phyloP scores from a whole-genome alignment of 2,888 invertebrate genomes.

The Pollenia griseotomentosa region DNA sequence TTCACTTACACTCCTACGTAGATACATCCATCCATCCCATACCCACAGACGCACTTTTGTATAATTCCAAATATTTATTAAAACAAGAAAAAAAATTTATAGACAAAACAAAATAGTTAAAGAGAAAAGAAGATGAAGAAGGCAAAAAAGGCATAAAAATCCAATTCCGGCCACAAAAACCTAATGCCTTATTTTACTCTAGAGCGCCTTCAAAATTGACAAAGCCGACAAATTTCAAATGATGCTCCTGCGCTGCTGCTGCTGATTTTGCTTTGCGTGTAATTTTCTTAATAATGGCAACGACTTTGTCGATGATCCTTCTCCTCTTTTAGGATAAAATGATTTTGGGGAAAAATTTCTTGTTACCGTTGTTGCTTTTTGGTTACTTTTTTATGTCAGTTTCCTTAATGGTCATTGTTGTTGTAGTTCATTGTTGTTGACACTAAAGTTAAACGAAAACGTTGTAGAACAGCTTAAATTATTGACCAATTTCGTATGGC shows the following conservation, averaged over 20 bases:
- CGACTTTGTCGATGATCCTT: constrained; percentile 25
- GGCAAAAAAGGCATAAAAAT: constrained; percentile 56
- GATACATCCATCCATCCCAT: background rate
- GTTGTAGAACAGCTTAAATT: constrained; percentile 23
- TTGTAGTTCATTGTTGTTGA: constrained; percentile 35
- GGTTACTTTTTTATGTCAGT: constrained; percentile 30
- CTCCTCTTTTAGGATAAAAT: constrained; percentile 26
- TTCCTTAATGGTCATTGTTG: constrained; percentile 24
- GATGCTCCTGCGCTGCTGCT: constrained; percentile 14
- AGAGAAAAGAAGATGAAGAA: constrained; percentile 10
- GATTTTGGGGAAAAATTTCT: constrained; percentile 18
- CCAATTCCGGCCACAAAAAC: constrained; percentile 68
- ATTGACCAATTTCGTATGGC: background rate
- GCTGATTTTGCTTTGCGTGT: background rate
- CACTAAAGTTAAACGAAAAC: constrained; percentile 16
- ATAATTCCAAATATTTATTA: constrained; percentile 64
- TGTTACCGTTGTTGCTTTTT: constrained; percentile 1
- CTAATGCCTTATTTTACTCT: constrained; percentile 67
- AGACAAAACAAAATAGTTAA: constrained; percentile 48
- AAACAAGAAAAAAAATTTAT: constrained; percentile 53
- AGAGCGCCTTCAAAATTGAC: constrained; percentile 64
- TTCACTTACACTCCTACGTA: constrained; percentile 36
- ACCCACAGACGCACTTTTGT: background rate
- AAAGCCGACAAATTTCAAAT: constrained; percentile 64
- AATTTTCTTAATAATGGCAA: constrained; percentile 39